phyloP scores from a whole-genome alignment of 2,888 invertebrate genomes.

The Graphium colonna region DNA sequence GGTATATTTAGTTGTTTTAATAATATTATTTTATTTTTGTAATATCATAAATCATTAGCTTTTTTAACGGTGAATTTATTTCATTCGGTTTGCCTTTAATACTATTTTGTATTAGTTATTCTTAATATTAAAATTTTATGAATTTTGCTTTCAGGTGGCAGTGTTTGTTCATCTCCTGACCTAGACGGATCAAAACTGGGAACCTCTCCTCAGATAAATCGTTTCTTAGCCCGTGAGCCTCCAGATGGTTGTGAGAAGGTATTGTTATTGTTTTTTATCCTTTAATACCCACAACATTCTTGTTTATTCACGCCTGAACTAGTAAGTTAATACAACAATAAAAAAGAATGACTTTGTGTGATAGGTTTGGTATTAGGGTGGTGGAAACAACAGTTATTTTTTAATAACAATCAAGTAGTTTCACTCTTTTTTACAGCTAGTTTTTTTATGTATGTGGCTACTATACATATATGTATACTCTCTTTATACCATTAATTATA shows the following conservation, averaged over 20 bases:
- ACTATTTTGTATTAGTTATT: neutral
- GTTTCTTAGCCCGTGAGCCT: constrained; percentile 91
- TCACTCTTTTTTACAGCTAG: too few relatives aligned
- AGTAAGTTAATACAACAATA: neutral
- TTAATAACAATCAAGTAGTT: too few relatives aligned
- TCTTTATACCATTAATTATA: too few relatives aligned
- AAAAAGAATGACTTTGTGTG: too few relatives aligned
- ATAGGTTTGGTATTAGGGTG: too few relatives aligned
- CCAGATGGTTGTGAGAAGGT: constrained; percentile 94
- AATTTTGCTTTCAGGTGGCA: constrained; percentile 79
- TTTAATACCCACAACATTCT: too few relatives aligned
- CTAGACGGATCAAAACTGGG: constrained; percentile 85
- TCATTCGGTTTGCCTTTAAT: constrained; percentile 13
- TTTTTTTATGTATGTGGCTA: too few relatives aligned
- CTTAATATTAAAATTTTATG: neutral
- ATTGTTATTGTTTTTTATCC: constrained; percentile 22
- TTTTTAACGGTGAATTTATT: constrained; percentile 6
- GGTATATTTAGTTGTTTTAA: constrained; percentile 6
- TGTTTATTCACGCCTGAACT: neutral
- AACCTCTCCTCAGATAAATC: constrained; percentile 91
- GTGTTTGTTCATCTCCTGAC: constrained; percentile 88
- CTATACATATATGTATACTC: too few relatives aligned
- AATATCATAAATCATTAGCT: constrained; percentile 14
- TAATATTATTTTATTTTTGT: constrained; percentile 6
- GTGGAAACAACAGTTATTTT: too few relatives aligned